Evolutionary conservation across 2,888 invertebrate genomes (phyloP), one percentile per base, ranked within the genome.

Genomic region (Clostera curtula): DNA sequence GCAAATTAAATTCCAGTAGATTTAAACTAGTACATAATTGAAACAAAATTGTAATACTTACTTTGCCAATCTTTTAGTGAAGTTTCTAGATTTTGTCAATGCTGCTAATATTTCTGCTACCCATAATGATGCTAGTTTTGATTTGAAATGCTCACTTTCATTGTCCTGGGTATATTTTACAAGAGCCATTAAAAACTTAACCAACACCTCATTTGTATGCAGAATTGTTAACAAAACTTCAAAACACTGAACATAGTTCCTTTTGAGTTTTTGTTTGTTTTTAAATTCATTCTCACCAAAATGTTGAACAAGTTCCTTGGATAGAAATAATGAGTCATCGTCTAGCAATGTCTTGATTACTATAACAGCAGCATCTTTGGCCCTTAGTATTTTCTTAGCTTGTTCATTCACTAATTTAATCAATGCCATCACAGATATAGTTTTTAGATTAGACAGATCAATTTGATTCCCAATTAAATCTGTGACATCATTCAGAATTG

Each of bases 61-160:
- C 77, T 49, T 57, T 27, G 58, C 53, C 12, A 64, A 43, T 46
- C 50, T 69, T 12, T 49, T 47, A 15, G 52, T 38, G 45, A 75
- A 74, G 5, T 63, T 40, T 38, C 72, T 70, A 1, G 74, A 65
- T 55, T 75, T 85, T 22, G 67, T 48, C 12, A 75, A 59, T 34
- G 84, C 74, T 29, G 60, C 58, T 21, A 80, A 62, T 40, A 87
- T 82, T 45, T 85, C 70, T 25, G 73, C 75, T 10, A 85, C 59
- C 88, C 88, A 88, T 13, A 85, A 55, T n/a, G 86, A 77, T 38
- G 86, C 83, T 10, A 85, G 55, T 5, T 60, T 48, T 19, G 71
- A 56, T 52, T 56, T 83, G 9, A 61, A 46, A 5, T 45, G 37
- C 12, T 51, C 50, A 26, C 56, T 55, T 23, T 64, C 51, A 29